These are phyloP conservation scores for Aythya baeri DNA, from an alignment of 2,113 vertebrate genomes.

Conservation along the genomic window DNA sequence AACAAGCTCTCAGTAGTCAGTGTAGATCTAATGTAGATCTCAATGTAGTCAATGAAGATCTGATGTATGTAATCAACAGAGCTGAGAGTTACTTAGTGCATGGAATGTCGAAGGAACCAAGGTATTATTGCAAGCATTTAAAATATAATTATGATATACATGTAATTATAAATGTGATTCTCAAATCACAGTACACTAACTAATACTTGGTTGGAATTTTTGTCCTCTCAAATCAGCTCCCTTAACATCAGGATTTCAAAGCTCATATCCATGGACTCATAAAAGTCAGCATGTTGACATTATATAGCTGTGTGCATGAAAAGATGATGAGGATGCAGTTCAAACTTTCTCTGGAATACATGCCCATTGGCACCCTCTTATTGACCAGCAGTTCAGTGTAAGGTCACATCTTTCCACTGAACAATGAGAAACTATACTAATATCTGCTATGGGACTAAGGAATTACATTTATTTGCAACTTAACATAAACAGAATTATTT, in stretches of 20 bases:
- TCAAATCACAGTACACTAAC: background rate
- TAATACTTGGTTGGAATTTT: background rate
- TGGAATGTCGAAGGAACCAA: background rate
- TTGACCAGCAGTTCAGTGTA: background rate
- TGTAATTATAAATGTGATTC: background rate
- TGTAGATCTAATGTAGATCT: background rate
- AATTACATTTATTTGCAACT: background rate
- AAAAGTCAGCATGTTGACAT: background rate
- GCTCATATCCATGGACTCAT: rapidly evolving
- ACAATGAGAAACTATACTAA: background rate
- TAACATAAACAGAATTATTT: background rate
- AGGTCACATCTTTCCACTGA: background rate
- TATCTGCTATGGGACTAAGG: background rate
- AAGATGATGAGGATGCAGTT: background rate
- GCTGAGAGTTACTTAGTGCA: background rate
- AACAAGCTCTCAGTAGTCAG: background rate
- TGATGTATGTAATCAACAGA: background rate
- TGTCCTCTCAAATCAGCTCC: background rate
- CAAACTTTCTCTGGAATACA: background rate
- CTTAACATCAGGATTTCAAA: background rate
- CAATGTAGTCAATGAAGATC: background rate
- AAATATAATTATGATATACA: background rate
- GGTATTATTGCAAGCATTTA: background rate
- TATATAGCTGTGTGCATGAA: background rate
- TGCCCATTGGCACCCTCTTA: background rate